These are phyloP conservation scores for Porites rus DNA, from an alignment of 92 coral and sea anemone genomes.

Conservation along the genomic window DNA sequence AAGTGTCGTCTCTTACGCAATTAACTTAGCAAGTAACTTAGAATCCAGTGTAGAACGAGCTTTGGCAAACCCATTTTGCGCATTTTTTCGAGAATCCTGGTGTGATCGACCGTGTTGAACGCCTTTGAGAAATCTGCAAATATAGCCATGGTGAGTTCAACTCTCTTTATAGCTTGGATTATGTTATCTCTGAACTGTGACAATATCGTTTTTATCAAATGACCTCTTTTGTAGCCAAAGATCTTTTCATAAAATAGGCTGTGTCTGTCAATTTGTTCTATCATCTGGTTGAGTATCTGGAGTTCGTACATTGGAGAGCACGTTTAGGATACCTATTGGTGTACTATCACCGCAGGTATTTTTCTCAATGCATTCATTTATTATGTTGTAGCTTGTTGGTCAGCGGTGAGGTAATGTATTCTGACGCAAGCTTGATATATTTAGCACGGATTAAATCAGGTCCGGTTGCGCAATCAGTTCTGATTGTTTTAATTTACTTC, in stretches of 20 bases:
- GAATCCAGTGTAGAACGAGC: no score
- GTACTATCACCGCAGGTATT: constrained; percentile 38
- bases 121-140: no score
- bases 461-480: constrained; percentile 11
- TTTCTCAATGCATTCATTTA: constrained; percentile 10
- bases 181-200: no score
- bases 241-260: constrained; percentile 20
- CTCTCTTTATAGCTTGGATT: no score
- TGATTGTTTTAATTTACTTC: constrained; percentile 10
- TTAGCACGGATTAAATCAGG: constrained; percentile 32
- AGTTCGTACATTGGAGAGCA: constrained; percentile 52
- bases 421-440: constrained; percentile 37
- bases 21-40: no score
- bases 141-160: no score
- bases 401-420: constrained; percentile 37
- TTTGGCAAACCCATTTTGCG: no score
- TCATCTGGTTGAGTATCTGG: background rate
- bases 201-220: background rate
- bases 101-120: no score
- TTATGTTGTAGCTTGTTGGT: background rate
- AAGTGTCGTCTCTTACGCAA: no score
- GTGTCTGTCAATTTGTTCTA: constrained; percentile 30
- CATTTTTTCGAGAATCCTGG: no score
- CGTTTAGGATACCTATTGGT: constrained; percentile 60
- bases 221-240: constrained; percentile 24